These are phyloP conservation scores for Eunapius fragilis DNA, from an alignment of 37 sponge, comb jelly and placozoan genomes.

Conservation along the genomic window DNA sequence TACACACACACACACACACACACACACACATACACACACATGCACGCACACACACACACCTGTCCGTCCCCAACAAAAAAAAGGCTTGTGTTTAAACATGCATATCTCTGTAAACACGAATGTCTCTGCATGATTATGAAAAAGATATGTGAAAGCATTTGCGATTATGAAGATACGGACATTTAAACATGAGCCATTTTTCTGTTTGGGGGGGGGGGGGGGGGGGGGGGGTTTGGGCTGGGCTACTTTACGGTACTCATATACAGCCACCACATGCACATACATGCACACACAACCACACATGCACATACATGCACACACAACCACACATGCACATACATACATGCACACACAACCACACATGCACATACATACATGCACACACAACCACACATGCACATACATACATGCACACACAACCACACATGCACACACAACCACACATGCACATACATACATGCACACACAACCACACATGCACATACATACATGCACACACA, in stretches of 20 bases:
- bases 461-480: background rate
- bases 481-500: background rate
- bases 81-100: no score
- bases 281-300: constrained; percentile 9
- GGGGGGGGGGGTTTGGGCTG: no score
- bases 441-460: background rate
- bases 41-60: no score
- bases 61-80: no score
- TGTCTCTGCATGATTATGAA: no score
- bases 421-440: background rate
- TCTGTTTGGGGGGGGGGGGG: no score
- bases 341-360: background rate
- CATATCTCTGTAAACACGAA: no score
- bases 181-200: no score
- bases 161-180: no score
- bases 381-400: background rate
- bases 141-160: no score
- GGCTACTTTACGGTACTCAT: no score
- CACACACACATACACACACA: background rate
- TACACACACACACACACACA: background rate
- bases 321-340: background rate
- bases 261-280: background rate
- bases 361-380: background rate
- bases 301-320: background rate
- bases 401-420: background rate